A percentile compares a stretch with the other conserved stretches of the same genome.
Conservation (phyloP, 1,140 invertebrate genomes). For the Procambarus virginalis region DNA sequence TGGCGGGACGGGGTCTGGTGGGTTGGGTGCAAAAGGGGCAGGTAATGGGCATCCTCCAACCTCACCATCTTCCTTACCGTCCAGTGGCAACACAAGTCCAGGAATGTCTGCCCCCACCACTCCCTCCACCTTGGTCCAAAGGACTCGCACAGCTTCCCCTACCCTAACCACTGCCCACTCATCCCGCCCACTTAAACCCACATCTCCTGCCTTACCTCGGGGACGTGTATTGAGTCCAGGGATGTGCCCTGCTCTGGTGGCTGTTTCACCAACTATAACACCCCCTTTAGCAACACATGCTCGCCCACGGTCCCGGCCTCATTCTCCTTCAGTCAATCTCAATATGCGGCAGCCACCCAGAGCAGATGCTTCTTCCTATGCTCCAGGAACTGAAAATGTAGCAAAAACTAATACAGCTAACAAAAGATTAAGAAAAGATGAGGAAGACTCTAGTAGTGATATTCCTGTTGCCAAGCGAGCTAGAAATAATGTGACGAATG, state of each 20-base stretch:
- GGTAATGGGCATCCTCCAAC: conserved; percentile 56
- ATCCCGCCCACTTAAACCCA: conserved; percentile 59
- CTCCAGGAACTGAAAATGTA: conserved; percentile 72
- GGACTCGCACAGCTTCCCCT: conserved; percentile 60
- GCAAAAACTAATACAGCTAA: conserved; percentile 80
- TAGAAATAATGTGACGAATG: conserved; percentile 69
- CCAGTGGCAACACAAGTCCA: conserved; percentile 72
- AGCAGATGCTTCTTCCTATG: conserved; percentile 62
- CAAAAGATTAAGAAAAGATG: conserved; percentile 79
- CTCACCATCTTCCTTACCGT: conserved; percentile 70
- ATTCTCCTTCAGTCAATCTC: conserved; percentile 48
- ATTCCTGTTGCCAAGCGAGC: conserved; percentile 68
- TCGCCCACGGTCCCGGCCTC: conserved; percentile 54
- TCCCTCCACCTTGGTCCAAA: conserved; percentile 61
- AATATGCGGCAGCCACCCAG: conserved; percentile 40
- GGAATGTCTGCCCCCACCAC: conserved; percentile 70
- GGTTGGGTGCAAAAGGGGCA: conserved; percentile 36
- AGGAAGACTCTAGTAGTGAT: conserved; percentile 70
- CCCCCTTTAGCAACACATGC: conserved; percentile 48
- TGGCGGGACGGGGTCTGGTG: conserved; percentile 57
- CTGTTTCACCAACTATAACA: conserved; percentile 52
- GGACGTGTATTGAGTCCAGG: conserved; percentile 47
- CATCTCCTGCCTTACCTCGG: conserved; percentile 58
- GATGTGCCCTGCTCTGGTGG: conserved; percentile 26
- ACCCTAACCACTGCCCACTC: conserved; percentile 58